phyloP scores from a whole-genome alignment of 2,888 invertebrate species.

The Pterobdella sp. region DNA sequence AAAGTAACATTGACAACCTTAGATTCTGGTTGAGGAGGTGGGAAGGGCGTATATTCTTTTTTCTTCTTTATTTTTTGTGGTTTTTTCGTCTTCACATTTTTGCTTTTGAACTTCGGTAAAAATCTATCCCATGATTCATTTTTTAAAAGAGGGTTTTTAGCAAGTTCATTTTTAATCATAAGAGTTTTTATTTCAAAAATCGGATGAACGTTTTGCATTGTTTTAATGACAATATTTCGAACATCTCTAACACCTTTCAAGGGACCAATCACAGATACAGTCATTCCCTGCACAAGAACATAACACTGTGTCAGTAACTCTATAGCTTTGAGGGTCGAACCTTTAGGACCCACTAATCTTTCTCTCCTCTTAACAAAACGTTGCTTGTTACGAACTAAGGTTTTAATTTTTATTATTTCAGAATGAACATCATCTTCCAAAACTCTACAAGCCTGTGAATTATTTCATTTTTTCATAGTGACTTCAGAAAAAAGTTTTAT shows the following conservation, averaged over 20 bases:
- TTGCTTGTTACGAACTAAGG: conserved; percentile 73
- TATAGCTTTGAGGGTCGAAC: conserved; percentile 90
- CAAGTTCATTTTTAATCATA: conserved; percentile 91
- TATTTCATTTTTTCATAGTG: not conserved
- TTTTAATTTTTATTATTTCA: conserved; percentile 93
- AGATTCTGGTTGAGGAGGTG: conserved; percentile 82
- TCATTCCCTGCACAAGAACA: conserved; percentile 90
- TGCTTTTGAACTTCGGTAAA: conserved; percentile 81
- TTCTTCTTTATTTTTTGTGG: conserved; percentile 74
- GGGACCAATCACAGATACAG: conserved; percentile 91
- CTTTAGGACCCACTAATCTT: conserved; percentile 88
- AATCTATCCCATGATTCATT: conserved; percentile 95
- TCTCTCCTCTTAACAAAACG: conserved; percentile 90
- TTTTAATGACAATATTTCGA: conserved; percentile 82
- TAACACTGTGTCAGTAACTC: conserved; percentile 92
- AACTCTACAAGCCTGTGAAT: conserved; percentile 50
- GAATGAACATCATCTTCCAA: conserved; percentile 78
- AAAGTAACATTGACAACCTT: conserved; percentile 57
- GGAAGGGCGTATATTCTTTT: conserved; percentile 93
- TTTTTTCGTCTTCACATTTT: conserved; percentile 80
- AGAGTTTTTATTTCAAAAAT: conserved; percentile 88
- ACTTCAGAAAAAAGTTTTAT: not conserved
- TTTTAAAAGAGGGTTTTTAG: conserved; percentile 81
- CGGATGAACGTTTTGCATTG: conserved; percentile 97
- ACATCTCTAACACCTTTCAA: conserved; percentile 67